phyloP scores from a whole-genome alignment of 2,797 vertebrate species.

The Hipposideros larvatus region DNA sequence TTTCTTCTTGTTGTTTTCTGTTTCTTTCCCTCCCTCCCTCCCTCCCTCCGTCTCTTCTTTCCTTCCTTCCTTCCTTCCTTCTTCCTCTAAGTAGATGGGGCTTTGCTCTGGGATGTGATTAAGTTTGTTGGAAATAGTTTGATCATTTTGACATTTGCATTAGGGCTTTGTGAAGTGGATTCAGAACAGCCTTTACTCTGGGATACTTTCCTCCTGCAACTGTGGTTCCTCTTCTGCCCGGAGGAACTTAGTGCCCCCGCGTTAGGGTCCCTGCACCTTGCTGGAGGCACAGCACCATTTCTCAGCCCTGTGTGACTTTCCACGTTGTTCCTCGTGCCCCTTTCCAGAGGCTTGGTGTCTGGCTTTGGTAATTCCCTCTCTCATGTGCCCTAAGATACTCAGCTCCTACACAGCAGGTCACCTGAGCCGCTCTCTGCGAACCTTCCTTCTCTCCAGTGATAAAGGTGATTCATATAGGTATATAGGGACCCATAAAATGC shows the following conservation, averaged over 20 bases:
- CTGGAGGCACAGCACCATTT: rapidly evolving
- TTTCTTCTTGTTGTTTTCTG: not conserved
- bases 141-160: not conserved
- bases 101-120: not conserved
- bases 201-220: not conserved
- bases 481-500: not conserved
- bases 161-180: not conserved
- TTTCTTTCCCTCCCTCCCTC: no score
- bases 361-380: not conserved
- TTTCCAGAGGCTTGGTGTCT: not conserved
- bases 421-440: no score
- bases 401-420: no score
- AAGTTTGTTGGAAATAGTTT: not conserved
- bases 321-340: not conserved
- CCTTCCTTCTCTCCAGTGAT: not conserved
- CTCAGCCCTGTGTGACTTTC: rapidly evolving
- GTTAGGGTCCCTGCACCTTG: rapidly evolving
- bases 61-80: no score
- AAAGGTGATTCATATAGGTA: not conserved
- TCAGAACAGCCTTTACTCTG: not conserved
- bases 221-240: not conserved
- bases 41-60: no score
- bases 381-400: not conserved
- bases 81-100: not conserved
- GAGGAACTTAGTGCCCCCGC: rapidly evolving